These are phyloP conservation scores for Ispidina picta DNA, from an alignment of 2,797 vertebrate genomes.

Conservation along the genomic window DNA sequence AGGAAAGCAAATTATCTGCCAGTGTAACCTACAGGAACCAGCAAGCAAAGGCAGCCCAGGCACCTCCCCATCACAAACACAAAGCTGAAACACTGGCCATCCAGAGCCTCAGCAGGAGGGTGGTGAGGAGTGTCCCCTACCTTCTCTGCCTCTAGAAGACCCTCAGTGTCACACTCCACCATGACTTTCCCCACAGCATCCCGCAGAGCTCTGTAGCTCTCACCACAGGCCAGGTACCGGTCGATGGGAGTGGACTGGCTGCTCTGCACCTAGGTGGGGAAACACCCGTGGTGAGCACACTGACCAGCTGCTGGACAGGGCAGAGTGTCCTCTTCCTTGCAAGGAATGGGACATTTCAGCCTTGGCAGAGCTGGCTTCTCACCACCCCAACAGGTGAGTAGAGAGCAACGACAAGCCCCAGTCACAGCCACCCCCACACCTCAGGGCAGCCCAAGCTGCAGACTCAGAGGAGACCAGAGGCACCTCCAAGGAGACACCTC, in stretches of 20 bases:
- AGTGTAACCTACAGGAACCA: not conserved
- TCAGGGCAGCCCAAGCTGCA: not conserved
- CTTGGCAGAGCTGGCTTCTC: not conserved
- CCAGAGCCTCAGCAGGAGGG: not conserved
- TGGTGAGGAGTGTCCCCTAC: constrained; percentile 67
- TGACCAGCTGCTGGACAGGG: not conserved
- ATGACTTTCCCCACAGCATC: constrained; percentile 82
- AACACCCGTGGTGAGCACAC: not conserved
- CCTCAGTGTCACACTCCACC: constrained; percentile 70
- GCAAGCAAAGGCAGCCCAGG: not conserved
- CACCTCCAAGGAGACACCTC: not conserved
- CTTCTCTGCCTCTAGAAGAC: constrained; percentile 73
- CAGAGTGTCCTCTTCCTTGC: not conserved
- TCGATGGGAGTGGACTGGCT: constrained; percentile 79
- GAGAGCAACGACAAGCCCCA: not conserved
- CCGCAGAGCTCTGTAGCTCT: constrained; percentile 84
- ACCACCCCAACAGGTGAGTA: not conserved
- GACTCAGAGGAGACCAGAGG: not conserved
- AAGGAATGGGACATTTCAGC: not conserved
- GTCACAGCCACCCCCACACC: not conserved
- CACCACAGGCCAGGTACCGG: constrained; percentile 85
- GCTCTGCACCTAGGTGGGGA: constrained; percentile 44
- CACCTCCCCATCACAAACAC: not conserved
- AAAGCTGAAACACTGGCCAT: not conserved
- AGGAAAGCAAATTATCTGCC: not conserved